phyloP scores from a whole-genome alignment of 2,113 vertebrate genomes.

The Oryzias javanicus region DNA sequence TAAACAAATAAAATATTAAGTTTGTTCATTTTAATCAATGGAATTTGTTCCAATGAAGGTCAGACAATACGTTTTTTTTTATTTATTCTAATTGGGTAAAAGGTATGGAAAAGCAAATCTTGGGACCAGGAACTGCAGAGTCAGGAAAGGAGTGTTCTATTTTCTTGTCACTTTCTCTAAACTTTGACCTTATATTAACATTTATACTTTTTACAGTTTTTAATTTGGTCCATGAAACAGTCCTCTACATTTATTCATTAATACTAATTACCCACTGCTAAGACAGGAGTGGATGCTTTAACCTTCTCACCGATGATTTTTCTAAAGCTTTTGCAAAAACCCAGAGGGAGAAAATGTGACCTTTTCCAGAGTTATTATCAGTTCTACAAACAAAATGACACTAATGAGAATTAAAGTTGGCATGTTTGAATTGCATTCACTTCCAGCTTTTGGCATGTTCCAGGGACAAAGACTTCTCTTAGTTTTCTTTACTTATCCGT shows the following conservation, averaged over 20 bases:
- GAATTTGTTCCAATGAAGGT: slow-evolving; percentile 17
- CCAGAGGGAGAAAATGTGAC: slow-evolving; percentile 54
- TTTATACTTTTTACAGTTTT: slow-evolving; percentile 54
- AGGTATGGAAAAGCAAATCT: too few species aligned
- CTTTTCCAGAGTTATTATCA: slow-evolving; percentile 73
- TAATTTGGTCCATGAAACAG: slow-evolving; percentile 36
- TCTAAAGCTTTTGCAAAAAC: slow-evolving; percentile 27
- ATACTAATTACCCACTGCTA: slow-evolving; percentile 57
- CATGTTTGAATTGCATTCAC: slow-evolving; percentile 26
- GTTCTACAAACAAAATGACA: slow-evolving; percentile 58
- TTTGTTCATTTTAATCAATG: slow-evolving; percentile 52
- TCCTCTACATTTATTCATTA: slow-evolving; percentile 58
- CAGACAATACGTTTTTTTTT: too few species aligned
- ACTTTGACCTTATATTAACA: slow-evolving; percentile 66
- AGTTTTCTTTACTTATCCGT: neutral
- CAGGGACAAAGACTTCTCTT: slow-evolving; percentile 1
- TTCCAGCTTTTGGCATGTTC: slow-evolving; percentile 16
- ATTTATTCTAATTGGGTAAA: too few species aligned
- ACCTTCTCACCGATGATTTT: slow-evolving; percentile 73
- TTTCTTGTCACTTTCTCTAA: slow-evolving; percentile 48
- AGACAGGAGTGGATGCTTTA: slow-evolving; percentile 58
- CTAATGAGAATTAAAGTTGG: slow-evolving; percentile 69
- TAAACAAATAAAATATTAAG: neutral
- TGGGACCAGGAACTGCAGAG: too few species aligned
- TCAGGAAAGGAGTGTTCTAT: slow-evolving; percentile 20